These are phyloP conservation scores for Oncorhynchus clarkii DNA, from an alignment of 2,113 vertebrate species.

Conservation along the genomic window DNA sequence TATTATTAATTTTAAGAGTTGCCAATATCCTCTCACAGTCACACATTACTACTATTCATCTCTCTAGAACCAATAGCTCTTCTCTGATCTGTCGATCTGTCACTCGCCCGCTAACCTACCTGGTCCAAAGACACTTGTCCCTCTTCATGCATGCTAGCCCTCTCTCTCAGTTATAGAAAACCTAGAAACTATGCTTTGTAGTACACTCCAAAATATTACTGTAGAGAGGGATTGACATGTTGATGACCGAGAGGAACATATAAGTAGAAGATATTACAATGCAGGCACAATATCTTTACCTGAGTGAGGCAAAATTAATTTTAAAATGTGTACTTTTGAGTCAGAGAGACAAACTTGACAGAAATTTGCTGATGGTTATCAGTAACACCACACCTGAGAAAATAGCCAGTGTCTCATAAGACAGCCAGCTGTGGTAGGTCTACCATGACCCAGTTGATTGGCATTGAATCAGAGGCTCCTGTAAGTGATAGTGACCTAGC, in stretches of 20 bases:
- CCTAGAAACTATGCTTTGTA: neutral
- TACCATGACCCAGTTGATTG: neutral
- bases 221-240: neutral
- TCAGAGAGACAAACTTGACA: neutral
- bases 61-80: constrained; percentile 61
- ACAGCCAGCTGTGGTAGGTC: neutral
- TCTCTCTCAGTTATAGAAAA: constrained; percentile 26
- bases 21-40: constrained; percentile 73
- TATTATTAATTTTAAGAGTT: constrained; percentile 68
- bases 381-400: neutral
- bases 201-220: neutral
- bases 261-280: neutral
- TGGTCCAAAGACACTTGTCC: constrained; percentile 45
- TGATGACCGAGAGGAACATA: neutral
- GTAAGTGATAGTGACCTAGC: constrained; percentile 19
- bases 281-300: neutral
- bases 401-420: neutral
- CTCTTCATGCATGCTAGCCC: constrained; percentile 48
- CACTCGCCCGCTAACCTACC: constrained; percentile 61
- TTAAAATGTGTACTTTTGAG: neutral
- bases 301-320: neutral
- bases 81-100: constrained; percentile 38
- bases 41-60: constrained; percentile 69
- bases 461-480: constrained; percentile 55
- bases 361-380: neutral